These are phyloP conservation scores for Erebia ligea DNA, from an alignment of 2,888 invertebrate genomes.

Conservation along the genomic window DNA sequence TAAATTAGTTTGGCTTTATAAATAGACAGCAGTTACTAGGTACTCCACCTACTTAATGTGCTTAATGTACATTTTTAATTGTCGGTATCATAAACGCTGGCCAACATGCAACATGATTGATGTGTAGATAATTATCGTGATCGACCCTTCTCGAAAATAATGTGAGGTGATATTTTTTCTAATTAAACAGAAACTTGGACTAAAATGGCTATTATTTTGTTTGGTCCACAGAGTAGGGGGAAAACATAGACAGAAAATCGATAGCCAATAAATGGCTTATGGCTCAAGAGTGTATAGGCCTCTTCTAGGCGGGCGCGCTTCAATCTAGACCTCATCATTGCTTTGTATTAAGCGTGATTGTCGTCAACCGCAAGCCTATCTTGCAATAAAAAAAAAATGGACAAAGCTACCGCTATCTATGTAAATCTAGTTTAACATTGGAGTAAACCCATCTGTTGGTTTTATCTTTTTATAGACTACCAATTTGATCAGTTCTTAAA, in stretches of 20 bases:
- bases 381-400: too few species aligned
- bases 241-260: neutral
- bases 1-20: neutral
- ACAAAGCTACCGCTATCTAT: neutral
- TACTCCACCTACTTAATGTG: neutral
- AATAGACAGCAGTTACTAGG: neutral
- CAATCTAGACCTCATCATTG: too few species aligned
- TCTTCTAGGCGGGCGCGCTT: too few species aligned
- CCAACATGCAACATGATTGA: conserved; percentile 17
- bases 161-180: conserved; percentile 9
- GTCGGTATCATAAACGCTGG: conserved; percentile 10
- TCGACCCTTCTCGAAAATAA: conserved; percentile 5
- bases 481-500: neutral
- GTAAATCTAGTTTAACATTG: neutral
- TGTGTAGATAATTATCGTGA: conserved; percentile 18
- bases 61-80: conserved; percentile 10
- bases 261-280: neutral
- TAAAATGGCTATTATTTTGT: conserved; percentile 13
- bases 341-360: too few species aligned
- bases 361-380: too few species aligned
- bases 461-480: neutral
- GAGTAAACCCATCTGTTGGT: too few species aligned
- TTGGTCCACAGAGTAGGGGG: conserved; percentile 11
- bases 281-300: too few species aligned
- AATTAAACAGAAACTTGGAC: neutral